These are phyloP conservation scores for Platyscapa corneri DNA, from an alignment of 1,140 invertebrate genomes.

Conservation along the genomic window DNA sequence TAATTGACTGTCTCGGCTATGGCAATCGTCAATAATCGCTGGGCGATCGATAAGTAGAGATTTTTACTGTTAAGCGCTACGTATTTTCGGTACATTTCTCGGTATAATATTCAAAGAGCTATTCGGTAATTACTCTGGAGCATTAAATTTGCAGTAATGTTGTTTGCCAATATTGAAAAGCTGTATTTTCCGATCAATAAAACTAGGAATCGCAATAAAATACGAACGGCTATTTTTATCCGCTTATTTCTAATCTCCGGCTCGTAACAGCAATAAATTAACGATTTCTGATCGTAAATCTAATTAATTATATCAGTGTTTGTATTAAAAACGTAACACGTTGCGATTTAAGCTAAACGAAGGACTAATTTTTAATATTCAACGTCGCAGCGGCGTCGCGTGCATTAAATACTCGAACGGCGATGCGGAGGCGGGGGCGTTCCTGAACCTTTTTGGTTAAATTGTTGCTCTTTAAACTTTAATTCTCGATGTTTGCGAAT, in stretches of 20 bases:
- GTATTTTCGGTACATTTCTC: slow-evolving; percentile 21
- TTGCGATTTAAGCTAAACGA: neutral
- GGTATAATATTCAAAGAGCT: neutral
- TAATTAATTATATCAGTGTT: neutral
- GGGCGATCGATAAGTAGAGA: slow-evolving; percentile 29
- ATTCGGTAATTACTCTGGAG: neutral
- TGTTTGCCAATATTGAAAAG: neutral
- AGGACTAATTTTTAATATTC: neutral
- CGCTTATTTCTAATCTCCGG: neutral
- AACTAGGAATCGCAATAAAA: neutral
- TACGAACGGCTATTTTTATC: neutral
- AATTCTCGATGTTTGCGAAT: no score
- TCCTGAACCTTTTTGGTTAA: no score
- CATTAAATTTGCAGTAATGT: neutral
- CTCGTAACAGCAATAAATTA: neutral
- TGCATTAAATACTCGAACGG: no score
- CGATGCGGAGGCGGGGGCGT: no score
- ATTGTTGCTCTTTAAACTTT: no score
- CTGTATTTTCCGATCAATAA: neutral
- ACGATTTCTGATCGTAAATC: neutral
- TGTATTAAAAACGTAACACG: neutral
- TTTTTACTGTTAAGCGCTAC: slow-evolving; percentile 4
- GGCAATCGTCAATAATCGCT: slow-evolving; percentile 32
- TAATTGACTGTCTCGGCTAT: slow-evolving; percentile 33
- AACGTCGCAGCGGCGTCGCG: no score